Evolutionary conservation across 2,797 vertebrate genomes (phyloP).

Genomic region (Scarus forsteni): DNA sequence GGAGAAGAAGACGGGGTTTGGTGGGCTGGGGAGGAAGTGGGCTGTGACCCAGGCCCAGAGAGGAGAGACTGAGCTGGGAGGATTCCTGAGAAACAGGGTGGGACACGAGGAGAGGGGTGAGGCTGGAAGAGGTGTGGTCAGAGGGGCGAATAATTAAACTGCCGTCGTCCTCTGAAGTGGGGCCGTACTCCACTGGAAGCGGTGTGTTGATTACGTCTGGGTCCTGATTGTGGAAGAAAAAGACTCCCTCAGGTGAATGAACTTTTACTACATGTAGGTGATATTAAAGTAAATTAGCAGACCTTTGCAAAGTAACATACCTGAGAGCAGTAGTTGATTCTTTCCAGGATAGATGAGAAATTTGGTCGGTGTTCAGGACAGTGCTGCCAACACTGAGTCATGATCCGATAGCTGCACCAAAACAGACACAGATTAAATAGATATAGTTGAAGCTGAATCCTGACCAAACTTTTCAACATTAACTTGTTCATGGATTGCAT

Average conservation of each 20-base stretch:
- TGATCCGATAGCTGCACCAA: conserved; percentile 88
- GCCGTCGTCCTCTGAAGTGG: conserved; percentile 85
- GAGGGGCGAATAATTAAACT: conserved; percentile 78
- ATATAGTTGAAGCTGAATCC: neutral
- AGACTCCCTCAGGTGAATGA: neutral
- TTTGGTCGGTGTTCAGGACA: conserved; percentile 91
- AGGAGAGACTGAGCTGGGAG: conserved; percentile 64
- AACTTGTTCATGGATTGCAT: neutral
- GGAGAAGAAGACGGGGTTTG: conserved; percentile 78
- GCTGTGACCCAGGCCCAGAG: conserved; percentile 47
- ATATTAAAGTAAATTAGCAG: neutral
- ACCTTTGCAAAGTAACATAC: conserved; percentile 66
- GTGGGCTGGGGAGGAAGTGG: conserved; percentile 69
- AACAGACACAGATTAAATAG: conserved; percentile 18
- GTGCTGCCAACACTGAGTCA: conserved; percentile 97
- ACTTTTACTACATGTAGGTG: neutral
- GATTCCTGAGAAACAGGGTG: conserved; percentile 77
- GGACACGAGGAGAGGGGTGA: conserved; percentile 84
- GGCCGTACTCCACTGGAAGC: conserved; percentile 87
- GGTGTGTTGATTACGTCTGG: conserved; percentile 92
- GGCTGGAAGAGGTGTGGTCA: conserved; percentile 79
- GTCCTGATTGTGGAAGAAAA: conserved; percentile 80
- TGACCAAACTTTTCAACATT: neutral
- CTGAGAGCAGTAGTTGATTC: conserved; percentile 93
- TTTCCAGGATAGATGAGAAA: conserved; percentile 92